These are phyloP conservation scores for Gibbula magus DNA, from an alignment of 2,888 invertebrate species.

Conservation along the genomic window DNA sequence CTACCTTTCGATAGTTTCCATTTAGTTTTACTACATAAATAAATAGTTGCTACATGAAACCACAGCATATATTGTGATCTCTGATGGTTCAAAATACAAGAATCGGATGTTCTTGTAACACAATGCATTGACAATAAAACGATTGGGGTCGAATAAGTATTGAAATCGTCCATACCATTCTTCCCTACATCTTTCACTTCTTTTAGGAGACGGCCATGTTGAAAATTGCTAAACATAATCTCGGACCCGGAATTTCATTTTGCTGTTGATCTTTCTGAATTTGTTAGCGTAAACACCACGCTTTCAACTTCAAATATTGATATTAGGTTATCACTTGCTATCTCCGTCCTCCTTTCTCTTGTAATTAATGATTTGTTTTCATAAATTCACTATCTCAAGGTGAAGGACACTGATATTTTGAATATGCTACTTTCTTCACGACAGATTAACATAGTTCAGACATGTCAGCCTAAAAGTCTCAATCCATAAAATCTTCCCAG, in stretches of 20 bases:
- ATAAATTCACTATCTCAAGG: background rate
- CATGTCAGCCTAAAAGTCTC: no score
- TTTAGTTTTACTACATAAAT: no score
- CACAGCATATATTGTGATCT: no score
- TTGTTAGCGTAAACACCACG: no score
- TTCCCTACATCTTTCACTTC: slow-evolving; percentile 33
- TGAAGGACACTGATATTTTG: background rate
- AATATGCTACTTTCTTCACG: background rate
- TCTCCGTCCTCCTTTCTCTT: background rate
- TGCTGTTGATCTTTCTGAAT: background rate
- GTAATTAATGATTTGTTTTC: slow-evolving; percentile 12
- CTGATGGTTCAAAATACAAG: no score
- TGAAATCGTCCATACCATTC: slow-evolving; percentile 26
- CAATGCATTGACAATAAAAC: no score
- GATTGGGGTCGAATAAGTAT: background rate
- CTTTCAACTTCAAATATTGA: no score
- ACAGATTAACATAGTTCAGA: background rate
- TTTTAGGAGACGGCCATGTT: slow-evolving; percentile 66
- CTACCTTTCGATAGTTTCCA: no score
- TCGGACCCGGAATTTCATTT: slow-evolving; percentile 17
- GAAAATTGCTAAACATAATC: slow-evolving; percentile 40
- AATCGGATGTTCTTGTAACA: no score
- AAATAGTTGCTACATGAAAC: no score
- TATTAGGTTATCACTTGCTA: no score
- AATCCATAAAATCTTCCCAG: no score